Conservation (phyloP, 2,113 vertebrate genomes). For the Ploceus nigricollis region DNA sequence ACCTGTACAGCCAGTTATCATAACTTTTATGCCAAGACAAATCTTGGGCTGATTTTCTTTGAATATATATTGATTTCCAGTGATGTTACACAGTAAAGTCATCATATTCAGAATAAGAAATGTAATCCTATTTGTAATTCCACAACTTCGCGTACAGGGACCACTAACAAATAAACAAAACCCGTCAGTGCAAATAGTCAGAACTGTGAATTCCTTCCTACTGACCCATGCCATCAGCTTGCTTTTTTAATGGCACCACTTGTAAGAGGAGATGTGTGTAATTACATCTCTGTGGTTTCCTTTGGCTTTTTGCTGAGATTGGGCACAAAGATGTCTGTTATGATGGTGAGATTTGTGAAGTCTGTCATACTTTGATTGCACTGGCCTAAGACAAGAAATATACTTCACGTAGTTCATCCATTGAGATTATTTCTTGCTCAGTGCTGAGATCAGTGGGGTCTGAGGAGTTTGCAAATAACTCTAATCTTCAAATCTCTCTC, state of each 20-base stretch:
- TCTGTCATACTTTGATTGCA: background rate
- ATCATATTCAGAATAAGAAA: background rate
- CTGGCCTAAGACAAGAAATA: background rate
- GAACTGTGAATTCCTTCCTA: background rate
- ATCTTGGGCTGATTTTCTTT: background rate
- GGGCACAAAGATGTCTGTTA: background rate
- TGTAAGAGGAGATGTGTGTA: background rate
- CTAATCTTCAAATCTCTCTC: slow-evolving; percentile 15
- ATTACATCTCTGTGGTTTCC: background rate
- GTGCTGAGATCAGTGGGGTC: background rate
- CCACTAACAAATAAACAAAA: background rate
- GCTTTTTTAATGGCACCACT: background rate
- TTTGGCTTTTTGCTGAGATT: background rate
- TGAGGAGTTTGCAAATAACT: slow-evolving; percentile 4
- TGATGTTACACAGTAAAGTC: background rate
- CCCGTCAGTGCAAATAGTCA: background rate
- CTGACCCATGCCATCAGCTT: background rate
- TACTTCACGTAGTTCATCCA: background rate
- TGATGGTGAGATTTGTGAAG: background rate
- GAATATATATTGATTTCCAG: background rate
- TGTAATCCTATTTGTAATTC: background rate
- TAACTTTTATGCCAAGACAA: background rate
- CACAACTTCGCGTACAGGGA: background rate
- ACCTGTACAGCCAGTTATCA: background rate
- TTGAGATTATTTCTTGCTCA: background rate